These are phyloP conservation scores for Teinopalpus imperialis DNA, from an alignment of 2,888 invertebrate genomes.

Conservation along the genomic window DNA sequence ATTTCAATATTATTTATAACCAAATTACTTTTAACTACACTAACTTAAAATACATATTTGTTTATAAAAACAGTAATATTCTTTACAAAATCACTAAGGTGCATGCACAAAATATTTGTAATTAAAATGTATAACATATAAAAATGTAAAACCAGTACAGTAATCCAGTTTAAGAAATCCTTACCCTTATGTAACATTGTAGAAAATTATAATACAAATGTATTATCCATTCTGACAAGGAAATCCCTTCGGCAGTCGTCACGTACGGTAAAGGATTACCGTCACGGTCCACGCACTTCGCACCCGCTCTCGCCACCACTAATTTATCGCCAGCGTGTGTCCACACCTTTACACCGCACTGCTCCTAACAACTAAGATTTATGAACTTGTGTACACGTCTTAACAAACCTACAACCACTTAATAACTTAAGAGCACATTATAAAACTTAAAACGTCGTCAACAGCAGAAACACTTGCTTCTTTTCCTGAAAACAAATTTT, in stretches of 20 bases:
- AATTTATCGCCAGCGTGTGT: slow-evolving; percentile 52
- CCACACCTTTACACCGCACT: slow-evolving; percentile 62
- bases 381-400: slow-evolving; percentile 43
- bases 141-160: too few relatives aligned
- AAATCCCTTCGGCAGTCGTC: slow-evolving; percentile 35
- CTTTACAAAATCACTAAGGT: too few relatives aligned
- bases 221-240: slow-evolving; percentile 26
- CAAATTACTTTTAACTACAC: too few relatives aligned
- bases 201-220: slow-evolving; percentile 16
- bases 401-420: slow-evolving; percentile 6
- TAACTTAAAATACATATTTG: too few relatives aligned
- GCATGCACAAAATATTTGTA: too few relatives aligned
- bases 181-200: too few relatives aligned
- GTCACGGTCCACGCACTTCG: slow-evolving; percentile 51
- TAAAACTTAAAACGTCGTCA: slow-evolving; percentile 8
- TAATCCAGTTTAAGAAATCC: too few relatives aligned
- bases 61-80: too few relatives aligned
- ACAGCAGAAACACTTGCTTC: slow-evolving; percentile 36
- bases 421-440: slow-evolving; percentile 31
- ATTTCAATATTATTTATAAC: too few relatives aligned
- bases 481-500: slow-evolving; percentile 31
- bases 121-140: too few relatives aligned
- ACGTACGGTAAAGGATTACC: slow-evolving; percentile 52
- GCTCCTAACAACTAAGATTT: slow-evolving; percentile 60
- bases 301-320: slow-evolving; percentile 36